Evolutionary conservation across 2,797 vertebrate genomes (phyloP), one percentile per base, ranked within the genome.

Genomic region (Enteromius fasciolatus): DNA sequence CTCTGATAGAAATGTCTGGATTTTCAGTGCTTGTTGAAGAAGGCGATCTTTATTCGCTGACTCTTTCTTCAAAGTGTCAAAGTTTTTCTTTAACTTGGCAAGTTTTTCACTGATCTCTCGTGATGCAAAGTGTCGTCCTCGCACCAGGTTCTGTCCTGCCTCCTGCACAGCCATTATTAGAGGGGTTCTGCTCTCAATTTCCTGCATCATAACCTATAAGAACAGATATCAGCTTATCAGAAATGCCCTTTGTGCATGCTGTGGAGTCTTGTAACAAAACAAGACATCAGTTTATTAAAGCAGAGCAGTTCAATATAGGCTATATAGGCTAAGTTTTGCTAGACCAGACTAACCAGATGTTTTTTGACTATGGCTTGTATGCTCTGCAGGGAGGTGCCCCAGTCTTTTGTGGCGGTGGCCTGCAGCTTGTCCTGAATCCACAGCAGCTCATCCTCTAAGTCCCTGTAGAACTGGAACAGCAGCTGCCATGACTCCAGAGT

Each of bases 381-480:
- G 0, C 90, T 73, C 57, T 90, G 91, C 59, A 94, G 87, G 1
- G 95, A 95, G 69, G 93, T 90, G 0, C 96, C 95, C 23, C 81
- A 91, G 78, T 98, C 96, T 83, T 83, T 93, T 39, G 92, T 86
- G 0, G 91, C 86, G 70, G 93, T 90, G 69, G 90, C 44, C 7
- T 94, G 89, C 80, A 96, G 91, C 72, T 94, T 95, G 83, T 96
- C 94, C 12, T 63, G 93, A 85, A 96, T 91, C 97, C 97, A 97
- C 66, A 88, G 83, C 87, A 93, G 84, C 88, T 97, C 97, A 78
- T 96, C 96, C 4, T 96, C 96, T 15, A 94, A 83, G 15, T 97
- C 96, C 85, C 92, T 92, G 91, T 95, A 92, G 92, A 97, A 97
- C 89, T 96, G 95, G 77, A 95, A 93, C 78, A 97, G 93, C 68